Evolutionary conservation across 35 echinoderm and acorn worm species (phyloP).

Genomic region (Apostichopus japonicus): DNA sequence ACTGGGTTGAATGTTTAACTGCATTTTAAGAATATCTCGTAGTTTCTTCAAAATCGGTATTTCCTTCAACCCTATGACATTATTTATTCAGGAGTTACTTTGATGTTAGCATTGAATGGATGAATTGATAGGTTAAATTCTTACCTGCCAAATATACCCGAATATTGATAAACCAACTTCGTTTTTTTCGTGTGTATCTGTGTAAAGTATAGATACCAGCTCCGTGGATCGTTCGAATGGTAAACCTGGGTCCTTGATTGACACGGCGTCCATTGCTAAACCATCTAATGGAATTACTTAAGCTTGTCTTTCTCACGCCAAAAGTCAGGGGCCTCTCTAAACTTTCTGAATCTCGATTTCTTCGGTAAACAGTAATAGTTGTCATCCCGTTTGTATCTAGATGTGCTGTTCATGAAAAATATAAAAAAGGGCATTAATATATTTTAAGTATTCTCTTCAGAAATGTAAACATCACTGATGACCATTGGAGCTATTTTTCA

Average conservation of each 20-base stretch:
- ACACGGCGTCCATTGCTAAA: neutral
- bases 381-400: neutral
- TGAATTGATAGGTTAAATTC: neutral
- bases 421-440: neutral
- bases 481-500: too few relatives aligned
- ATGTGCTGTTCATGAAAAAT: neutral
- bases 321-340: neutral
- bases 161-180: neutral
- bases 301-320: neutral
- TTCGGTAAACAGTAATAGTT: neutral
- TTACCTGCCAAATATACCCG: neutral
- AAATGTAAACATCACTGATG: too few relatives aligned
- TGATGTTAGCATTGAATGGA: too few relatives aligned
- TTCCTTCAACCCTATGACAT: too few relatives aligned
- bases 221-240: neutral
- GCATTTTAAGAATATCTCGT: too few relatives aligned
- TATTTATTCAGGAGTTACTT: too few relatives aligned
- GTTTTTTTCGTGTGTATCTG: neutral
- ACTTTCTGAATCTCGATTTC: neutral
- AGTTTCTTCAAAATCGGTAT: too few relatives aligned
- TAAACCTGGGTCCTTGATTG: neutral
- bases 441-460: neutral
- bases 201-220: constrained; percentile 7
- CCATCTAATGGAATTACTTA: neutral
- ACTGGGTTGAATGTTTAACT: too few relatives aligned